Evolutionary conservation across 1,140 invertebrate genomes (phyloP), one percentile per base, ranked within the genome.

Genomic region (Parasteatoda tepidariorum): DNA sequence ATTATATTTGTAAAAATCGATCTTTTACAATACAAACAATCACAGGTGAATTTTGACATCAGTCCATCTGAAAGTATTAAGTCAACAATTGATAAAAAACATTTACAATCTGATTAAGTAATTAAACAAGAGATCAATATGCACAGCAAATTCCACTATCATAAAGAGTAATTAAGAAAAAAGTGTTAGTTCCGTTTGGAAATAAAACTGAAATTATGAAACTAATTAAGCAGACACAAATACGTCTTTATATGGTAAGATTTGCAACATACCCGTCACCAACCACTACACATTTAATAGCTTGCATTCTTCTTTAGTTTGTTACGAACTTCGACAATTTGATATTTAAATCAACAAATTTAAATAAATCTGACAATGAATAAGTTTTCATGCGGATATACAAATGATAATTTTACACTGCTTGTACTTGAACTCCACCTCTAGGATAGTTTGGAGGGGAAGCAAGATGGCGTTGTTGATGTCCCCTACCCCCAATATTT

Each of bases 281-380:
- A 85, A 97, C 96, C 85, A 97, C 96, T 86, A 97, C 96, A 92
- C 96, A 97, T 90, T 97, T 97, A 88, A 97, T 97, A 74, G 95
- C 95, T 90, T 97, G 95, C 95, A 97, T 97, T 88, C 64, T 88
- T 54, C n/a, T n/a, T 30, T n/a, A 24, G 61, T 57, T 7, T 54
- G 26, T 57, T 26, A n/a, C 59, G 48, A 28, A 54, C 54, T 61
- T 61, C 30, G 30, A 3, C 34, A 75, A 75, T 75, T 54, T 28
- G 28, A 18, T 61, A 28, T 24, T 26, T 7, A 55, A 59, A 61
- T 2, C 57, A 26, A 26, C 9, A 28, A 61, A 75, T 30, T 18
- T 59, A 24, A 38, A 64, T 13, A 66, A 78, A 78, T 62, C 64
- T 61, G n/a, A n/a, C n/a, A n/a, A n/a, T n/a, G n/a, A 66, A 64